These are phyloP conservation scores for Alligator mississippiensis DNA, from an alignment of 2,113 vertebrate species.

Conservation along the genomic window DNA sequence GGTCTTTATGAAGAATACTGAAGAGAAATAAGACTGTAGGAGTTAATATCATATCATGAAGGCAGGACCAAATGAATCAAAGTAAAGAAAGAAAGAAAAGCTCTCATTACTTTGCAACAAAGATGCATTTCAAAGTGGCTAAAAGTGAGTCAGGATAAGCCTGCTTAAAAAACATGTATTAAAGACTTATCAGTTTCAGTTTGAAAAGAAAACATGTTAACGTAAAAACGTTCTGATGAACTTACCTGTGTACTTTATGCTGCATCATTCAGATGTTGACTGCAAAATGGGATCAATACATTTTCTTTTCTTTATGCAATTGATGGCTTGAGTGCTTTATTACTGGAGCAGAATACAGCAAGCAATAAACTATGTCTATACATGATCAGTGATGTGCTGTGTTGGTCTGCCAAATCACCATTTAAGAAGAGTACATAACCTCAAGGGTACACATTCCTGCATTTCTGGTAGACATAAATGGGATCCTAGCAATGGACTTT, in stretches of 20 bases:
- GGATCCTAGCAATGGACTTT: rapidly evolving
- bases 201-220: not conserved
- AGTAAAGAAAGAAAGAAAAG: not conserved
- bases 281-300: not conserved
- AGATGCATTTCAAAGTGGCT: not conserved
- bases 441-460: not conserved
- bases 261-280: not conserved
- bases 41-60: not conserved
- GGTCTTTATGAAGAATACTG: not conserved
- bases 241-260: not conserved
- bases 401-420: not conserved
- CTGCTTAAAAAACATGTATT: not conserved
- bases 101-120: not conserved
- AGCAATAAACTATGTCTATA: not conserved
- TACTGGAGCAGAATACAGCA: not conserved
- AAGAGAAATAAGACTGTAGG: not conserved
- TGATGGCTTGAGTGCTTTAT: not conserved
- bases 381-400: not conserved
- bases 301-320: not conserved
- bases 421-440: not conserved
- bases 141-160: not conserved
- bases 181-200: not conserved
- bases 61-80: not conserved
- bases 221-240: not conserved
- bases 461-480: not conserved